Base-by-base conservation (phyloP, 2,797 vertebrate genomes). In the Hylomyscus alleni region DNA sequence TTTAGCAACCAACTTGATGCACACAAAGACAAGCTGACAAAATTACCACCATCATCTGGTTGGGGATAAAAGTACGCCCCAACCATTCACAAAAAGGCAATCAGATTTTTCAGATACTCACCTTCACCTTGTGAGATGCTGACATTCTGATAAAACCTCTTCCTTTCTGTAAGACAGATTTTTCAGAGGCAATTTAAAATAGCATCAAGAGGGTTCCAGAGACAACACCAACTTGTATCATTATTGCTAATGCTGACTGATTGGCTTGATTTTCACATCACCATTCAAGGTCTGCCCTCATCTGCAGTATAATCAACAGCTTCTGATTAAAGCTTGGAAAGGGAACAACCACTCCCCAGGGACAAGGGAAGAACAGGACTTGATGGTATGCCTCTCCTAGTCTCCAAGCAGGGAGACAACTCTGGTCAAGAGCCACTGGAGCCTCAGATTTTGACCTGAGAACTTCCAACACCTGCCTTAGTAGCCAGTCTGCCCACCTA, bases 41-140 rank as follows among this genome's bases (percentile, higher is more conserved):
- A 87, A 90, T 56, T 9, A 0, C 3, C n/a, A 47, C 90, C 44
- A 37, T 67, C 69, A 92, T 90, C 60, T 8, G 2, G 65, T 69
- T 52, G 52, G 37, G 91, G 62, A 83, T 78, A 82, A 97, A 95
- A 84, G 65, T 86, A 44, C 67, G 88, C 78, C 77, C 82, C 82
- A 72, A 56, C 24, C 93, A 92, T 78, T 81, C 82, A 94, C 56
- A 92, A 60, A 50, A 54, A 50, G 22, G 62, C 67, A 78, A 95
- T n/a, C 77, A 83, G 95, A 95, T 90, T 91, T 91, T 94, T 85
- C 76, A 93, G 0, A 0, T 1, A 97, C 99, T 98, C 98, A 99
- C 99, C 99, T 99, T 99, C 99, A 90, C 99, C 99, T 95, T 99
- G 99, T 0, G 99, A 99, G 98, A 99, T 99, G 97, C 98, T 99